Percentiles rank a stretch among this genome's conserved stretches.
Conservation (phyloP, 2,888 invertebrate genomes). For the Drosophila phalerata region DNA sequence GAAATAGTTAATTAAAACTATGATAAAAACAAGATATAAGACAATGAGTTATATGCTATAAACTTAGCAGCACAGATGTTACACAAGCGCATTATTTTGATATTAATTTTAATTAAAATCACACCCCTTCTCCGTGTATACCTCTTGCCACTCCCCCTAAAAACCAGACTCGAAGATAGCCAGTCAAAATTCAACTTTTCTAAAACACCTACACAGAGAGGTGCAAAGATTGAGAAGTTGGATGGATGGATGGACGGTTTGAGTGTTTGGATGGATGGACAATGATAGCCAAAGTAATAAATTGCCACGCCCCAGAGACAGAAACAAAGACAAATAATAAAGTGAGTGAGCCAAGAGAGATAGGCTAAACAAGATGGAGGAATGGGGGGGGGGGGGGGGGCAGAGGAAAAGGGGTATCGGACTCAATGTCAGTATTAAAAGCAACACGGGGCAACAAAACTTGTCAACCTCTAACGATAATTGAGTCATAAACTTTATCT, state of each 20-base stretch:
- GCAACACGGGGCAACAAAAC: constrained; percentile 64
- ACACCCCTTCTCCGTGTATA: not conserved
- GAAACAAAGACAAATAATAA: constrained; percentile 45
- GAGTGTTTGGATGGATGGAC: constrained; percentile 24
- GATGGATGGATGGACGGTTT: constrained; percentile 17
- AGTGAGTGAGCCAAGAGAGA: constrained; percentile 13
- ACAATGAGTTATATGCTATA: constrained; percentile 6
- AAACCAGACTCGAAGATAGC: constrained; percentile 23
- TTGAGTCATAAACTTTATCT: constrained; percentile 80
- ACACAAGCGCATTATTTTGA: constrained; percentile 18
- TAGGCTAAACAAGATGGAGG: not conserved
- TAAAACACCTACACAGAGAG: constrained; percentile 34
- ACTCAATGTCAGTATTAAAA: constrained; percentile 73
- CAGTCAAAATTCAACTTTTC: constrained; percentile 52
- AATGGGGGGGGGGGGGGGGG: not conserved
- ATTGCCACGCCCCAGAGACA: constrained; percentile 57
- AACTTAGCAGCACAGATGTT: constrained; percentile 3
- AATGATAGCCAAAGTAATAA: constrained; percentile 40
- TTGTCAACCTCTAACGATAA: constrained; percentile 75
- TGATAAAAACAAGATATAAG: not conserved
- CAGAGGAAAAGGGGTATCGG: not conserved
- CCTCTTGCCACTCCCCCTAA: not conserved
- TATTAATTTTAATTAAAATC: constrained; percentile 38
- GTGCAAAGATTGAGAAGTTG: constrained; percentile 44
- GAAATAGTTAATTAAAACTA: constrained; percentile 18